Evolutionary conservation across 1,140 invertebrate species (phyloP), one percentile per base, ranked within the genome.

Genomic region (Sesamia nonagrioides): DNA sequence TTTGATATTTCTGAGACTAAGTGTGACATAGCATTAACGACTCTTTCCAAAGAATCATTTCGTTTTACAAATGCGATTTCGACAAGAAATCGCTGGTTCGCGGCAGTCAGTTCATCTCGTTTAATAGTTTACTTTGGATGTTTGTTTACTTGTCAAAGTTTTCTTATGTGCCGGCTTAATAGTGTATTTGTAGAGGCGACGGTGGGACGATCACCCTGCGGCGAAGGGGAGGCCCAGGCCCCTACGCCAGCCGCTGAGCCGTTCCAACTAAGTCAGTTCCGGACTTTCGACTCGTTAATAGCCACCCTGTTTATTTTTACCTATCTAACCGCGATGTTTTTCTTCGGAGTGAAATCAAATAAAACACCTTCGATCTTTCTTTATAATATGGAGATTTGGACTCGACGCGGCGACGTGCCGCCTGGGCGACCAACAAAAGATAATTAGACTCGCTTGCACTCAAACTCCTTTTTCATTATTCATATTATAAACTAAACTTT

Each of bases 111-210:
- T 66, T 73, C 33, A 37, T 48, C 8, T 45, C 27, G 17, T 60
- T 61, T 63, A 61, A 61, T 76, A 76, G 73, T 69, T 77, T 71
- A 48, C 66, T 78, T 27, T 78, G 54, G 60, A 45, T 74, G 66
- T 80, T 80, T 83, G 76, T 85, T 85, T 85, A 79, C 77, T 71
- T 74, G 69, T 45, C 77, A 82, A 83, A 81, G 82, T 83, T 86
- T 81, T 83, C 81, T 84, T 80, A 68, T 80, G 68, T 86, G 79
- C 79, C 73, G 75, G 75, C 78, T 83, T 74, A 66, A 80, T 82
- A 82, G 73, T 79, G 79, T 85, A 75, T 86, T 86, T 79, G 84
- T 77, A 66, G 82, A 82, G 79, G 68, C 73, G 58, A 37, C 72
- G 56, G 58, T 63, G 73, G 73, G 54, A 37, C 42, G 56, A 35